Evolutionary conservation across 2,797 vertebrate species (phyloP), one percentile per base, ranked within the genome.

Genomic region (Arctocebus calabarensis): DNA sequence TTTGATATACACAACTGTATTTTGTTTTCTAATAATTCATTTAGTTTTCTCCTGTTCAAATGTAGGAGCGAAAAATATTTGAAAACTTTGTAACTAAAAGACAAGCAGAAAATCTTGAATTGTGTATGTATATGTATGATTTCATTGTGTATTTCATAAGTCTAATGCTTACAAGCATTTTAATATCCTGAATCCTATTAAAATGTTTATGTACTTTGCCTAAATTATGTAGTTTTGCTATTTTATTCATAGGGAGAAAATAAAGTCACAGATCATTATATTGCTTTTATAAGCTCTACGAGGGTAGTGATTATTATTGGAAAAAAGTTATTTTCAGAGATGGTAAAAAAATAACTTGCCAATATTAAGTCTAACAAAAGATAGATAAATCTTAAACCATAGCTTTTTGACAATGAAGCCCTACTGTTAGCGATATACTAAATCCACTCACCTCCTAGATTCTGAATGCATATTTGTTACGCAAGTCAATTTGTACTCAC

Each of bases 321-420:
- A 94, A 86, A 94, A 64, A 48, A 12, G 5, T 87, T 10, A 0
- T 11, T 83, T 90, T 95, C n/a, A 66, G 19, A 78, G 34, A 86
- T 40, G 5, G 71, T 73, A 73, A 66, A 27, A 61, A 85, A n/a
- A 22, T 66, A 85, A n/a, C 34, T 66, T 89, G 71, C 40, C 59
- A 73, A 88, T 34, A 1, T 73, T 45, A 61, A 74, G 4, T 75
- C 17, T 73, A 83, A 82, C 10, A 84, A 64, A 52, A 88, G 40
- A 5, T 13, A 78, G n/a, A 68, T 2, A 85, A 71, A 91, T 29
- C 64, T 92, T 95, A 83, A 95, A 84, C 6, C 52, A 48, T 84
- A 84, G 2, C 0, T 90, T 59, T 84, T 64, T 73, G 9, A 78
- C 29, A 66, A 6, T 12, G 61, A 88, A 73, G 1, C 6, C 0